Evolutionary conservation across 2,113 vertebrate genomes (phyloP), one percentile per base, ranked within the genome.

Genomic region (Oncorhynchus kisutch): DNA sequence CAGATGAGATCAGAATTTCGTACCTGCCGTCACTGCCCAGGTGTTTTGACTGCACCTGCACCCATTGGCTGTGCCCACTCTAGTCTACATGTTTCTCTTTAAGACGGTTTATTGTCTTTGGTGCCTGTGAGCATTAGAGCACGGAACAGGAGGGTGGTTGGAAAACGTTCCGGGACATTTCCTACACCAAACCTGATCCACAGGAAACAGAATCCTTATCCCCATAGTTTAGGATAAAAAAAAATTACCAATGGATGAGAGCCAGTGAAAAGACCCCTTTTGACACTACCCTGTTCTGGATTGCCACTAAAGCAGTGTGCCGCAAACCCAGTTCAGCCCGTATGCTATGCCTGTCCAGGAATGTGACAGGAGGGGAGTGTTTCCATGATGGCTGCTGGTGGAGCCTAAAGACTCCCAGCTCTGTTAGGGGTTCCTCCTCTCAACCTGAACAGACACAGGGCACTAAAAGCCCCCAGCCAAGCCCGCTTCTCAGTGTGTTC

Each of bases 401-500:
- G 29, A 48, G 49, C 24, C 34, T 14, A 3, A 45, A 69, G 60
- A 78, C 67, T 76, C 70, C 34, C 59, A 45, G 27, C 60, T 67
- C 16, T 60, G 14, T 16, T 49, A 67, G 68, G 51, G 48, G 34
- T 48, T 48, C 69, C 73, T 69, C 31, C 57, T 74, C 69, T 74
- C 77, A 74, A 74, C 77, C 83, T 76, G 71, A 84, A 79, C 71
- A 31, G n/a, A 59, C 29, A 2, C 57, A 73, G 76, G 77, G 74
- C 71, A 77, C 80, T 82, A 82, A 77, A 82, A 82, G 83, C 80
- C 80, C 77, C 22, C 74, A 78, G 70, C 67, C 39, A 25, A 7
- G 54, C 54, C 13, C 54, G 4, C 54, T 16, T 6, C 18, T 57
- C 54, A 57, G 54, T 57, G 54, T 57, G 14, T 57, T 57, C 54